Evolutionary conservation across 1,140 invertebrate species (phyloP), one percentile per base, ranked within the genome.

Genomic region (Physella acuta): DNA sequence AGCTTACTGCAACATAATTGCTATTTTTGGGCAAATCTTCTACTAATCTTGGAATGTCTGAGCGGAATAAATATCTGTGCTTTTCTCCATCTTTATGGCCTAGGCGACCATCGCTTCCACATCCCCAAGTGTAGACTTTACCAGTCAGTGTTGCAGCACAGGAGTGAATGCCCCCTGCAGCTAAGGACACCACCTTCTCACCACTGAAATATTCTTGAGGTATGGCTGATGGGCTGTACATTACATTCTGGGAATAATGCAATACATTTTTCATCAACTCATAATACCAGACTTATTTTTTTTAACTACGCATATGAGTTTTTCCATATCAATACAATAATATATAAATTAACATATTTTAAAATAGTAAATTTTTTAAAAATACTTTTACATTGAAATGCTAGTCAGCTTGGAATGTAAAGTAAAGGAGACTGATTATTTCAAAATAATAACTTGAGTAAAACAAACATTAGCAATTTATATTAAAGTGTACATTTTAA

Each of bases 91-190:
- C 94, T 0, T 94, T 94, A 75, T 97, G 94, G 0, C 94, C 94
- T 3, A 96, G 81, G 55, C 94, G 84, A 0, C 95, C 94, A 81
- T 96, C 97, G 78, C 96, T 94, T 0, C 94, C 94, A 55, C 94
- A 83, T 0, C 94, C 94, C 95, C 95, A 98, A 0, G 94, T 95
- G 77, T 93, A 97, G 0, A 97, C 84, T 77, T 95, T 93, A 0
- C 94, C 95, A 73, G 89, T 90, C 8, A 91, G 93, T 0, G 92
- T 92, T 26, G 97, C 93, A 3, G 93, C 94, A 0, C 94, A 93
- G 61, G 92, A 94, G 81, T 98, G 94, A 0, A 93, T 93, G 60
- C 93, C 94, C 0, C 95, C 95, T 80, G 94, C 95, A 8, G 94
- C 92, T 49, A 98, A 91, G 76, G 94, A 92, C 1, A 93, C 85